phyloP scores from a whole-genome alignment of 1,140 invertebrate species.

The Lucilia sericata region DNA sequence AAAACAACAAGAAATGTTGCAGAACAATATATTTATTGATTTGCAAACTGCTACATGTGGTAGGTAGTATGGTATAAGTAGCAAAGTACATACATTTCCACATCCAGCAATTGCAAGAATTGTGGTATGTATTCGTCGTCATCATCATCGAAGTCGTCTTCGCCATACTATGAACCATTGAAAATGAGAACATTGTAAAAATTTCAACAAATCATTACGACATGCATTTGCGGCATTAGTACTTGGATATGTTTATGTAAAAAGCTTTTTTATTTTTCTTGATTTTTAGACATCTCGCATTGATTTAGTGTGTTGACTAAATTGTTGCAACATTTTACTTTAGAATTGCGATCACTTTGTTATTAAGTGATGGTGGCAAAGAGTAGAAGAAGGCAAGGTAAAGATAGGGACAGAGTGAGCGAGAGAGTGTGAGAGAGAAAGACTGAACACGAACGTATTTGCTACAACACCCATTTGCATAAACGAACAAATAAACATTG shows the following conservation, averaged over 20 bases:
- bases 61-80: neutral
- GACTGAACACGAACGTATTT: no score
- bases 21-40: slow-evolving; percentile 18
- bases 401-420: no score
- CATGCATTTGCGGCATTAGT: neutral
- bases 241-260: neutral
- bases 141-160: neutral
- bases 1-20: neutral
- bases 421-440: neutral
- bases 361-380: neutral
- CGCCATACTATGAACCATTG: neutral
- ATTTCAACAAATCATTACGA: neutral
- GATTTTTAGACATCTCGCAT: neutral
- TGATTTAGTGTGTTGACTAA: neutral
- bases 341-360: neutral
- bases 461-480: neutral
- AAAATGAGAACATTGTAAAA: neutral
- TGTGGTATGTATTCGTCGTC: neutral
- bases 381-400: no score
- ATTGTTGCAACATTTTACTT: neutral
- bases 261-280: no score
- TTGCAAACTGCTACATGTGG: slow-evolving; percentile 17
- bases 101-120: neutral
- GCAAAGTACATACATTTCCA: neutral
- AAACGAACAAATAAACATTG: slow-evolving; percentile 41